Conservation (phyloP, 2,888 invertebrate species). For the Uloborus plumipes region DNA sequence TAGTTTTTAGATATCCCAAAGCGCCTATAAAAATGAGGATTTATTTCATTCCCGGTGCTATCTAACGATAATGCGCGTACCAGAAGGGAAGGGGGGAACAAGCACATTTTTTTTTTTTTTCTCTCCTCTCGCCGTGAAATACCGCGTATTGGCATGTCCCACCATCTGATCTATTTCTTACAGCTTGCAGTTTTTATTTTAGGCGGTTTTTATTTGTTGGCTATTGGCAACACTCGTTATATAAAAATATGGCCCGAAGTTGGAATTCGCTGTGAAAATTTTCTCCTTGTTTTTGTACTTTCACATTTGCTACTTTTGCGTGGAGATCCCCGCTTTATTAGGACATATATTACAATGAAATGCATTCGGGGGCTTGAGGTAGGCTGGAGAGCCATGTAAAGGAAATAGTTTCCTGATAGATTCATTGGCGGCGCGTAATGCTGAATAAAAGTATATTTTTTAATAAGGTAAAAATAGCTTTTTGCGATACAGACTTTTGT, state of each 20-base stretch:
- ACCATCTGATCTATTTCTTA: conserved; percentile 56
- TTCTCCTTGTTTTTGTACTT: conserved; percentile 29
- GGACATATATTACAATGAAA: conserved; percentile 46
- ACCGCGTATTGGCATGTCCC: conserved; percentile 58
- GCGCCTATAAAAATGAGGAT: conserved; percentile 63
- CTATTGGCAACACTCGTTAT: conserved; percentile 46
- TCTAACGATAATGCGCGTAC: conserved; percentile 58
- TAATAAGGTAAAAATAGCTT: no score
- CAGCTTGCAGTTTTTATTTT: conserved; percentile 26
- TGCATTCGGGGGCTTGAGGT: not conserved
- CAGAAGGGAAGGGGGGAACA: not conserved
- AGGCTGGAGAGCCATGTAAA: no score
- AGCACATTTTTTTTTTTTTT: conserved; percentile 34
- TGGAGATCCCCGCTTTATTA: conserved; percentile 42
- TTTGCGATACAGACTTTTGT: no score
- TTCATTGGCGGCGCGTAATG: no score
- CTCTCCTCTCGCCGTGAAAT: conserved; percentile 17
- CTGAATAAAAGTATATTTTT: no score
- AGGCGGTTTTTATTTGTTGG: conserved; percentile 24
- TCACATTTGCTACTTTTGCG: conserved; percentile 24
- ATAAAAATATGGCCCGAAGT: conserved; percentile 50
- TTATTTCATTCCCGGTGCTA: conserved; percentile 52
- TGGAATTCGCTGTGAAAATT: conserved; percentile 13
- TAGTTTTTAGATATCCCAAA: conserved; percentile 60
- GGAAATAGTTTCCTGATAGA: no score